phyloP scores from a whole-genome alignment of 2,113 vertebrate genomes.

The Spermophilus dauricus region DNA sequence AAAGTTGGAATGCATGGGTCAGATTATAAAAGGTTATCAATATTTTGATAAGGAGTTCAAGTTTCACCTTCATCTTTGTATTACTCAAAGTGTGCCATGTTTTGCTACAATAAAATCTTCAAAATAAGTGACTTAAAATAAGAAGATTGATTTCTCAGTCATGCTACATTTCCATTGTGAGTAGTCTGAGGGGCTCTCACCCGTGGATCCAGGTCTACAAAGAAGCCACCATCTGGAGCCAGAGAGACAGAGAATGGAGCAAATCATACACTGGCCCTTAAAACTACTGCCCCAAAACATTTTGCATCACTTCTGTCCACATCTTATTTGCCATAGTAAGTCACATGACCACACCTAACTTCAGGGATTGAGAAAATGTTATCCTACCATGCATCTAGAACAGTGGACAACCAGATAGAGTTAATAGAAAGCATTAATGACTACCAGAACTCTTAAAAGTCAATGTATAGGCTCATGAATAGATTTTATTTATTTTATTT shows the following conservation, averaged over 20 bases:
- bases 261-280: neutral
- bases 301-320: neutral
- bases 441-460: neutral
- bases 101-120: neutral
- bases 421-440: neutral
- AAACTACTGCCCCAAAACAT: neutral
- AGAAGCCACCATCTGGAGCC: neutral
- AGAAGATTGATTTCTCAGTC: constrained; percentile 18
- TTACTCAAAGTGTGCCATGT: neutral
- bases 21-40: constrained; percentile 1
- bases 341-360: neutral
- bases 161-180: neutral
- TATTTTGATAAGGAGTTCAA: constrained; percentile 10
- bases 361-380: neutral
- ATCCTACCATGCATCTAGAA: constrained; percentile 3
- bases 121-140: constrained; percentile 32
- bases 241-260: neutral
- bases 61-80: constrained; percentile 40
- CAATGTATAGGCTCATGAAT: neutral
- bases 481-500: too few relatives aligned
- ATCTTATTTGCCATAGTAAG: neutral
- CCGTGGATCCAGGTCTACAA: neutral
- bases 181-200: neutral
- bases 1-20: neutral
- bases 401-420: neutral